Conservation (phyloP, 2,113 vertebrate genomes). For the Nicator chloris region DNA sequence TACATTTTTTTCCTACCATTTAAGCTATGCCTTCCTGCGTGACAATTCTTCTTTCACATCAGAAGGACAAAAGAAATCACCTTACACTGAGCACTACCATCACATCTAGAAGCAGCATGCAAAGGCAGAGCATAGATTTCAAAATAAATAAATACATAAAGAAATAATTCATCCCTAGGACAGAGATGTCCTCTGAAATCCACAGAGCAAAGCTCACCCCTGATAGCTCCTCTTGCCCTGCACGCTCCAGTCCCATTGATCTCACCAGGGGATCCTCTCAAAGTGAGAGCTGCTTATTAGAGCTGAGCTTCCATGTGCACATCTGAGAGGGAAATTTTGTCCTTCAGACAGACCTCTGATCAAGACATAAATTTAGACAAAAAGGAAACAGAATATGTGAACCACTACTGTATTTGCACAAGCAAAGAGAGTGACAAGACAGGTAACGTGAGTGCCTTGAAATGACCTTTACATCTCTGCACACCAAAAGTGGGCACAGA, state of each 20-base stretch:
- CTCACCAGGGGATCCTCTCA: slow-evolving; percentile 3
- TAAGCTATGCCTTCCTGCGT: background rate
- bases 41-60: background rate
- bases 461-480: background rate
- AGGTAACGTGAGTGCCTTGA: background rate
- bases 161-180: background rate
- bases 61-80: background rate
- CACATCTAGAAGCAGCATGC: background rate
- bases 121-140: background rate
- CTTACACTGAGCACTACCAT: accelerated
- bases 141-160: background rate
- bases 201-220: background rate
- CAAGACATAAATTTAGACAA: background rate
- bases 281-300: slow-evolving; percentile 11
- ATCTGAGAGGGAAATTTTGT: background rate
- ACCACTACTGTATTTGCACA: background rate
- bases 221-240: background rate
- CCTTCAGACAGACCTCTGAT: background rate
- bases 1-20: background rate
- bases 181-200: background rate
- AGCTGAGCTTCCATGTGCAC: background rate
- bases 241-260: background rate
- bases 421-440: background rate
- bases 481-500: background rate
- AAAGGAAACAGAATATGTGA: background rate